Evolutionary conservation across 1,140 invertebrate species (phyloP).

Genomic region (Lordiphosa stackelbergi): DNA sequence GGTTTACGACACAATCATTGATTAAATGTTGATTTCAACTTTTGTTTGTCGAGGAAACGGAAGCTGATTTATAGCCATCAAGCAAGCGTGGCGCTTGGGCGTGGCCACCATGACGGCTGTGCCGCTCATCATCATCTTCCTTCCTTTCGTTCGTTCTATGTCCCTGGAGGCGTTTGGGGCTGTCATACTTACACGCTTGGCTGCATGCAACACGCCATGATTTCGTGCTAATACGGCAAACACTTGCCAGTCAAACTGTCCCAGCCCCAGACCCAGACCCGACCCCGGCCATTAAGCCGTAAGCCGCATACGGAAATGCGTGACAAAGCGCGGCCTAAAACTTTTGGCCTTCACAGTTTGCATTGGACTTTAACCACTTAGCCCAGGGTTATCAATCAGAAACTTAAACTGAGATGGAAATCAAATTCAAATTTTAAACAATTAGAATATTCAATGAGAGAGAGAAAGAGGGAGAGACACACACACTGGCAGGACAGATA

Average conservation of each 20-base stretch:
- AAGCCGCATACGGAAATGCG: conserved; percentile 35
- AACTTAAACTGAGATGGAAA: conserved; percentile 1
- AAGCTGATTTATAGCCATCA: conserved; percentile 19
- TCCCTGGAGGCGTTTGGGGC: conserved; percentile 27
- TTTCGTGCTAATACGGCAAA: conserved; percentile 39
- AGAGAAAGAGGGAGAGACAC: neutral
- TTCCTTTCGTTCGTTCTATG: neutral
- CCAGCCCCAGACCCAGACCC: conserved; percentile 5
- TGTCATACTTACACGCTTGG: conserved; percentile 40
- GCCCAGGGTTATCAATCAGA: too few relatives aligned
- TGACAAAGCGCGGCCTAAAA: conserved; percentile 32
- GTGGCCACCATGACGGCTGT: conserved; percentile 16
- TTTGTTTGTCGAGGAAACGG: conserved; percentile 4
- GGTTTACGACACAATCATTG: conserved; percentile 9
- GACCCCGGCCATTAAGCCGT: conserved; percentile 14
- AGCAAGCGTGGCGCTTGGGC: conserved; percentile 29
- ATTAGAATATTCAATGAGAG: conserved; percentile 71
- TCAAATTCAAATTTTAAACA: conserved; percentile 47
- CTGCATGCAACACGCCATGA: conserved; percentile 48
- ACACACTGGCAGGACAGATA: neutral
- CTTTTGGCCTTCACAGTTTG: conserved; percentile 12
- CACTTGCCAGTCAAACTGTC: conserved; percentile 16
- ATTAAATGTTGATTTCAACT: conserved; percentile 13
- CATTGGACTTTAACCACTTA: conserved; percentile 4
- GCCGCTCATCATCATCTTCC: neutral